Evolutionary conservation across 1,140 invertebrate genomes (phyloP).

Genomic region (Lepidurus apus): DNA sequence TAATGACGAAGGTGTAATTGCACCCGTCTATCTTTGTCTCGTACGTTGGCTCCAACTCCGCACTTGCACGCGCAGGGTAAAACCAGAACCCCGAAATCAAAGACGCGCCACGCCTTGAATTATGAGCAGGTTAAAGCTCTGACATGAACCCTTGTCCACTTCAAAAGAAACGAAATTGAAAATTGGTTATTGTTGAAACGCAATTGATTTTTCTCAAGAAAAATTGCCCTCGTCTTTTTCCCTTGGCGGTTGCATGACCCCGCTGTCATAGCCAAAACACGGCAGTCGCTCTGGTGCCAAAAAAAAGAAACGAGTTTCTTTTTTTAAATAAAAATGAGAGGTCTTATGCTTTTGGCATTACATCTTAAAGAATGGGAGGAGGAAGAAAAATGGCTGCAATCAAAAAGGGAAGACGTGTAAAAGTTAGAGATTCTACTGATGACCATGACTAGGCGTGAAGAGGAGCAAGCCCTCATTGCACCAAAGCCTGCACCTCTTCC

Average conservation of each 20-base stretch:
- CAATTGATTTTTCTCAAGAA: conserved; percentile 6
- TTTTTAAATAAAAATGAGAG: not conserved
- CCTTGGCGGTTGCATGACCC: conserved; percentile 16
- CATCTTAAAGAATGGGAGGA: not conserved
- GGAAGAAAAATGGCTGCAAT: not conserved
- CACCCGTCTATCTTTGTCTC: conserved; percentile 11
- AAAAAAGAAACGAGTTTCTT: not conserved
- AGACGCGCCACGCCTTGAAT: conserved; percentile 8
- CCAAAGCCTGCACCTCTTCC: conserved; percentile 13
- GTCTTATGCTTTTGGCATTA: not conserved
- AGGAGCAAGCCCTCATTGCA: not conserved
- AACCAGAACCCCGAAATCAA: not conserved
- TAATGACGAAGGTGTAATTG: conserved; percentile 15
- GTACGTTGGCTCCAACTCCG: not conserved
- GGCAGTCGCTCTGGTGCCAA: not conserved
- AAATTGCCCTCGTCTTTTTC: not conserved
- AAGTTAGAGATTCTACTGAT: conserved; percentile 3
- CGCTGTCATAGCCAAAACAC: conserved; percentile 6
- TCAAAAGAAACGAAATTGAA: not conserved
- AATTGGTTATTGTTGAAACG: not conserved
- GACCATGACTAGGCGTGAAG: conserved; percentile 20
- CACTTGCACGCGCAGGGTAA: conserved; percentile 9
- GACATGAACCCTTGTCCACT: not conserved
- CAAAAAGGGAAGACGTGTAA: not conserved
- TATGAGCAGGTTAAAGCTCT: conserved; percentile 8